Percentiles rank a stretch among this genome's conserved stretches.
phyloP scores from a whole-genome alignment of 2,113 vertebrate genomes.

The Pithys albifrons region DNA sequence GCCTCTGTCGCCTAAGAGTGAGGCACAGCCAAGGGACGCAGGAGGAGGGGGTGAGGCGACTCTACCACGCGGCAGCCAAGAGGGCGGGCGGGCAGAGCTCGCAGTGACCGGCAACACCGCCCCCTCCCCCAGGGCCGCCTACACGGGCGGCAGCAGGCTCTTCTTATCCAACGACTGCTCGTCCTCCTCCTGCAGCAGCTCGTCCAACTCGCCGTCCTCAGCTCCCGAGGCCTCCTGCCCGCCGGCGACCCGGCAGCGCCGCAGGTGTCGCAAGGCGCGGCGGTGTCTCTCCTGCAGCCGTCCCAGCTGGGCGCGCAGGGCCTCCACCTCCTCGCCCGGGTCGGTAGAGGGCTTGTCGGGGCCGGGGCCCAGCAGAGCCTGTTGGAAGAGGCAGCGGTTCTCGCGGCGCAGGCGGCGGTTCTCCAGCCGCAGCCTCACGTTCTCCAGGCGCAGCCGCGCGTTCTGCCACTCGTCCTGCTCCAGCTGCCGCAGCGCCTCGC shows the following conservation, averaged over 20 bases:
- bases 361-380: conserved; percentile 35
- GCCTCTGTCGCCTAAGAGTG: rapidly evolving
- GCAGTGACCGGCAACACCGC: background rate
- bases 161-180: background rate
- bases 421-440: conserved; percentile 77
- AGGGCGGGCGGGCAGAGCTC: background rate
- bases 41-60: rapidly evolving
- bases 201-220: background rate
- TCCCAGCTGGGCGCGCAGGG: background rate
- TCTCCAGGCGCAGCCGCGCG: conserved; percentile 75
- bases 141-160: background rate
- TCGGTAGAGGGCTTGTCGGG: background rate
- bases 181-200: background rate
- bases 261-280: conserved; percentile 60
- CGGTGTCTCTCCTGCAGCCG: conserved; percentile 44
- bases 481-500: conserved; percentile 81
- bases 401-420: conserved; percentile 80
- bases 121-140: background rate
- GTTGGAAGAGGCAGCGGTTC: conserved; percentile 75
- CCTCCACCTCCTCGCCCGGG: background rate
- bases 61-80: no score
- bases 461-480: conserved; percentile 84
- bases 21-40: rapidly evolving
- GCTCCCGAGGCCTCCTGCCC: background rate
- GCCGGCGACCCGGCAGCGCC: background rate